Evolutionary conservation across 2,797 vertebrate genomes (phyloP).

Genomic region (Lophius americanus): DNA sequence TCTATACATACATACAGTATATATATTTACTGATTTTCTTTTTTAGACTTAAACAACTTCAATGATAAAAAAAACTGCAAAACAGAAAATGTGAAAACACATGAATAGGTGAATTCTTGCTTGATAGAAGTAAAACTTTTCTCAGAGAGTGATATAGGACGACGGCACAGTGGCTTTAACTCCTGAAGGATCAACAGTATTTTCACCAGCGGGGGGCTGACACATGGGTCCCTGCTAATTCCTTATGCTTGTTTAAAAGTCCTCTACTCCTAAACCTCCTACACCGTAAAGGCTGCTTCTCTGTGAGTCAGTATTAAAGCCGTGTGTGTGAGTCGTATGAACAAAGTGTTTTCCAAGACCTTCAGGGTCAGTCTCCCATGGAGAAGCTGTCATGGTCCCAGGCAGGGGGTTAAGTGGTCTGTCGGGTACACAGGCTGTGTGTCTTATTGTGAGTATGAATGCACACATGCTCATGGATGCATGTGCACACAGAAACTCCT

Average conservation of each 20-base stretch:
- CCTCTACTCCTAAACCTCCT: constrained; percentile 37
- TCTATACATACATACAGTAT: not conserved
- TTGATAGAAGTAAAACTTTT: not conserved
- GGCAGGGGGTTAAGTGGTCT: constrained; percentile 77
- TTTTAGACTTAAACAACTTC: no score
- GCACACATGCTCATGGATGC: constrained; percentile 23
- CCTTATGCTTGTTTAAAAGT: constrained; percentile 61
- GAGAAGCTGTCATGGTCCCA: constrained; percentile 79
- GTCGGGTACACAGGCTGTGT: constrained; percentile 57
- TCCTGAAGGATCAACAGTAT: constrained; percentile 48
- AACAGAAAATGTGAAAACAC: not conserved
- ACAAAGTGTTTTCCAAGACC: constrained; percentile 65
- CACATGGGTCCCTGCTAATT: constrained; percentile 67
- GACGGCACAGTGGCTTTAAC: constrained; percentile 56
- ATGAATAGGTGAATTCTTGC: not conserved
- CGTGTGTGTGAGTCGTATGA: constrained; percentile 58
- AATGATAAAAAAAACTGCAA: not conserved
- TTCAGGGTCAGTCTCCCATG: constrained; percentile 73
- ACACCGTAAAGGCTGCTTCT: not conserved
- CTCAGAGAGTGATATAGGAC: constrained; percentile 26
- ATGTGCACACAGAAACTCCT: constrained; percentile 40
- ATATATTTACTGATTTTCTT: no score
- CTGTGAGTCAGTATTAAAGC: constrained; percentile 3
- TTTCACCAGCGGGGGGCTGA: constrained; percentile 61
- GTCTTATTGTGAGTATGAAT: constrained; percentile 58